These are phyloP conservation scores for Acrocera orbiculus DNA, from an alignment of 2,888 invertebrate species.

Conservation along the genomic window DNA sequence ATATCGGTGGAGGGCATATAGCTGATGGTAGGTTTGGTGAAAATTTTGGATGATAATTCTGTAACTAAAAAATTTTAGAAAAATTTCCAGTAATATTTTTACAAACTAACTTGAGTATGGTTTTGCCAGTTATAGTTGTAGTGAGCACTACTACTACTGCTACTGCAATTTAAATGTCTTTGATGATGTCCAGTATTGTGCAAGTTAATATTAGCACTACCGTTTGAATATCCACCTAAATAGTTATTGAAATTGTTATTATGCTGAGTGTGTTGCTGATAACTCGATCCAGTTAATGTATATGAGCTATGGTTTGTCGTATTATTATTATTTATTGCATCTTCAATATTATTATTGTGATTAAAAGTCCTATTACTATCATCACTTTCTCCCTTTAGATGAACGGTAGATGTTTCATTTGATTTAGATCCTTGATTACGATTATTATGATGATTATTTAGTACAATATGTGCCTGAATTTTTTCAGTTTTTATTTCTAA, in stretches of 20 bases:
- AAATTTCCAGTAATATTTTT: conserved; percentile 3
- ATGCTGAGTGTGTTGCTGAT: conserved; percentile 11
- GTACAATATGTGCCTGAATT: conserved; percentile 24
- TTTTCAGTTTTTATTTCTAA: conserved; percentile 68
- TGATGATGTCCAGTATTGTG: conserved; percentile 19
- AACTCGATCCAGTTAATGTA: conserved; percentile 15
- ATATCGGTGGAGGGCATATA: conserved; percentile 33
- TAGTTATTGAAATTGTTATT: conserved; percentile 15
- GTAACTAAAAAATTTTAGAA: conserved; percentile 2
- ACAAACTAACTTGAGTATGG: conserved; percentile 25
- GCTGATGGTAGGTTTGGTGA: conserved; percentile 10
- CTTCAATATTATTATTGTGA: conserved; percentile 14
- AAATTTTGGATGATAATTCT: conserved; percentile 10
- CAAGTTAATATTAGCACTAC: conserved; percentile 11
- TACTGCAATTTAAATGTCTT: conserved; percentile 12
- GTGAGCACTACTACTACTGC: conserved; percentile 14
- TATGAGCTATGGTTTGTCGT: conserved; percentile 12
- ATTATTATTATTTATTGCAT: conserved; percentile 7
- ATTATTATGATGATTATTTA: conserved; percentile 10
- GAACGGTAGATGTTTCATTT: conserved; percentile 7
- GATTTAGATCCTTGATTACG: conserved; percentile 4
- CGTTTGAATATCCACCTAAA: conserved; percentile 14
- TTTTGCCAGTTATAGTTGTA: conserved; percentile 28
- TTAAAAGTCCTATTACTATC: too few species aligned
- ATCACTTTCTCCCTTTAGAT: conserved; percentile 22